Base-by-base conservation (phyloP, 2,113 vertebrate species). In the Dolichotis patagonum region DNA sequence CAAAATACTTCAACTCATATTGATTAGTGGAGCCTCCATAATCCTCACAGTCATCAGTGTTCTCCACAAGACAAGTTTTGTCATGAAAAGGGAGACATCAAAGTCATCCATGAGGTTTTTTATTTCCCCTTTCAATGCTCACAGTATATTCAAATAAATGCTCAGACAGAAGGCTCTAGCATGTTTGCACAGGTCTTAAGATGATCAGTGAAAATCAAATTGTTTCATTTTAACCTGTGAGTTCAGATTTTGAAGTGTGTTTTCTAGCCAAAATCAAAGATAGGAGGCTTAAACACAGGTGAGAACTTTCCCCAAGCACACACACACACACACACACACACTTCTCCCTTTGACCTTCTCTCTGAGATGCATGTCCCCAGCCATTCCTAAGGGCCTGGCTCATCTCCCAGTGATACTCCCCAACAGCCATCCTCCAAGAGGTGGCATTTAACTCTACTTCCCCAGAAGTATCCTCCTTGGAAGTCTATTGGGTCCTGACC, bases 141-240 rank as follows among this genome's bases (percentile, higher is more conserved):
- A 2, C 30, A 49, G 24, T 92, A 56, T 75, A 71, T 43, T 75
- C n/a, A 89, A 80, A 49, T n/a, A 94, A 85, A 81, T 63, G 11
- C 43, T 84, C 28, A 38, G 69, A 86, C 2, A 92, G 49, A 94
- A 96, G 41, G 16, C 24, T 85, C 56, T 67, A 26, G 63, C 9
- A 52, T 24, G 78, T 69, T 81, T 90, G 87, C 38, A 85, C 7
- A 88, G 52, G 41, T 22, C 43, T 96, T 92, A 49, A 62, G 13
- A 54, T 67, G 69, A 62, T 43, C 83, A 49, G 60, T 49, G 56
- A 77, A 94, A 95, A 90, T 28, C 1, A 13, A 92, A 77, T 43
- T 87, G 28, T 90, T 86, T 87, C 35, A 95, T 35, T 49, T 94
- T 52, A 75, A 52, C 24, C 28, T 92, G 77, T 84, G 77, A 46